These are phyloP conservation scores for Reinhardtius hippoglossoides DNA, from an alignment of 2,113 vertebrate genomes.

Conservation along the genomic window DNA sequence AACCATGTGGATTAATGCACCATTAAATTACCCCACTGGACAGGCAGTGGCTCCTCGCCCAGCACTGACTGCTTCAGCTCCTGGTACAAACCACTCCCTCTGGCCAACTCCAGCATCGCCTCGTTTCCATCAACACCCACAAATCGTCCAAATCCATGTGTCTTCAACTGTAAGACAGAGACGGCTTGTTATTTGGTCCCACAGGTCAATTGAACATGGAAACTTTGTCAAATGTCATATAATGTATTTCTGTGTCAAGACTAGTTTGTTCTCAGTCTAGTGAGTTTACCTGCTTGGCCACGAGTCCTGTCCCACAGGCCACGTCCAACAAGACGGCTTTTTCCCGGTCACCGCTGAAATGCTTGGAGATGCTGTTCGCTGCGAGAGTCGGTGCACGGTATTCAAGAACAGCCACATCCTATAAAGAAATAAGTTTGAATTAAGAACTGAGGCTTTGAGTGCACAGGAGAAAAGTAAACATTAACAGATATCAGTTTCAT, in stretches of 20 bases:
- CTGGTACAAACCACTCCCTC: constrained; percentile 82
- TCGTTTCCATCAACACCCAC: constrained; percentile 89
- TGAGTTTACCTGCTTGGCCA: constrained; percentile 83
- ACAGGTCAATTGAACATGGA: neutral
- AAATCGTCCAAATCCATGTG: constrained; percentile 84
- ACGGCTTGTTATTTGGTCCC: neutral
- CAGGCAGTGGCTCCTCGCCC: constrained; percentile 83
- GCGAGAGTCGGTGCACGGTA: constrained; percentile 87
- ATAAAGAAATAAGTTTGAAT: neutral
- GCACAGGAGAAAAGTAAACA: neutral
- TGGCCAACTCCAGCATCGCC: constrained; percentile 86
- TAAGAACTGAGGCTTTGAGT: neutral
- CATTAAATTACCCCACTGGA: constrained; percentile 80
- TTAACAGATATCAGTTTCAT: neutral
- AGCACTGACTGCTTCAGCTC: constrained; percentile 81
- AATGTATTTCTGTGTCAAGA: neutral
- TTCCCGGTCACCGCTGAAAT: constrained; percentile 66
- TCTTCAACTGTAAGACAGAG: constrained; percentile 82
- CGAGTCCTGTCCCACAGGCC: constrained; percentile 92
- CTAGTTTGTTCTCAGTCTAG: neutral
- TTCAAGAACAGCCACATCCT: constrained; percentile 87
- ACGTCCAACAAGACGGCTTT: constrained; percentile 86
- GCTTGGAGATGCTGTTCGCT: constrained; percentile 80
- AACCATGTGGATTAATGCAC: neutral
- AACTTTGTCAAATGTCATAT: neutral